Evolutionary conservation across 2,113 vertebrate genomes (phyloP), one percentile per base, ranked within the genome.

Genomic region (Nerophis lumbriciformis): DNA sequence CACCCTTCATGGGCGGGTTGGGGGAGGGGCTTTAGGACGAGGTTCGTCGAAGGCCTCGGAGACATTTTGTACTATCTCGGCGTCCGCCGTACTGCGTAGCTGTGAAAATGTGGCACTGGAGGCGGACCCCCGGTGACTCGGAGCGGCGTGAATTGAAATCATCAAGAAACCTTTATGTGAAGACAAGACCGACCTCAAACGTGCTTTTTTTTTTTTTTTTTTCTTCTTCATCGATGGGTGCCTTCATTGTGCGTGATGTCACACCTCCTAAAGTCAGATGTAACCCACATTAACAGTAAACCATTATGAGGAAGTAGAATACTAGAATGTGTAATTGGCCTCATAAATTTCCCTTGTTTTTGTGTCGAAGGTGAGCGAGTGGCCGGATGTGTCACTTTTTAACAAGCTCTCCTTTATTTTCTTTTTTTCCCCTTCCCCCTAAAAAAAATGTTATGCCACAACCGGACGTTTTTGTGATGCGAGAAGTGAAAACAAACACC

Each of bases 181-280:
- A 66, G 61, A 68, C 68, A 69, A 75, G 65, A 60, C 81, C 69
- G 70, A 45, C 58, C 61, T 61, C 65, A 63, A 38, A 60, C 63
- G 69, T 80, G 82, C 65, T 75, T 69, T 81, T 81, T 71, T 80
- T 71, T 83, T 42, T 42, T 42, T 42, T 1, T 37, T 37, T 55
- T 55, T 42, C 8, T 15, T 28, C 5, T 19, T 56, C 81, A 79
- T 83, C 63, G 66, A 82, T 75, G 67, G 80, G 88, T 90, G 87
- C 87, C 87, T 90, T 90, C 78, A 75, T 85, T 81, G 68, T 69
- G 67, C 83, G 48, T 47, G 72, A 72, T 69, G 73, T 44, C 44
- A 19, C 39, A 44, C 39, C 21, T 19, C 9, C 8, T 11, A 53
- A 13, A 53, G 11, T 21, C 9, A 11, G 6, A 21, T 44, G 11